These are phyloP conservation scores for Cheilosia vulpina DNA, from an alignment of 2,888 invertebrate genomes.

Conservation along the genomic window DNA sequence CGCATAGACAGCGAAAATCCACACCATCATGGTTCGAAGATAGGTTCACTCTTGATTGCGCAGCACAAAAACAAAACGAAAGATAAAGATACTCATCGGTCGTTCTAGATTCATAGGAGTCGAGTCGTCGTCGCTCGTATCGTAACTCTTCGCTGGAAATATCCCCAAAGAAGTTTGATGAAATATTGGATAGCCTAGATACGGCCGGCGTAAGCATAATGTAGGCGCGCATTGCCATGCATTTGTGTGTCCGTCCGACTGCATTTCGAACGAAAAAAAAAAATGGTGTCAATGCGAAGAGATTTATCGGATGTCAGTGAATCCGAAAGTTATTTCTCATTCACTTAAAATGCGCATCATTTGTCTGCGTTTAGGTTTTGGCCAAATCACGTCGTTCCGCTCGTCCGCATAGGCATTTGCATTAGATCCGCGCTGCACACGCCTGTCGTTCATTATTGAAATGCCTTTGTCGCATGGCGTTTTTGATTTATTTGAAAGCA, in stretches of 20 bases:
- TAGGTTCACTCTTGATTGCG: slow-evolving; percentile 9
- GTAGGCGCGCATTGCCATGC: slow-evolving; percentile 18
- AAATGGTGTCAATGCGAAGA: slow-evolving; percentile 61
- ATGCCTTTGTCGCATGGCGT: slow-evolving; percentile 40
- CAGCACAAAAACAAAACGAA: slow-evolving; percentile 32
- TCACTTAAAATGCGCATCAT: not conserved
- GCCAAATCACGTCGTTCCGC: slow-evolving; percentile 21
- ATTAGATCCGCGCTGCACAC: slow-evolving; percentile 17
- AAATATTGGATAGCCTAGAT: slow-evolving; percentile 64
- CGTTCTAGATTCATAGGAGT: slow-evolving; percentile 56
- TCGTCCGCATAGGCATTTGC: slow-evolving; percentile 1
- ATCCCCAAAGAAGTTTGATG: slow-evolving; percentile 37
- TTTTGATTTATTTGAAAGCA: slow-evolving; percentile 57
- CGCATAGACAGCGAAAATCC: slow-evolving; percentile 34
- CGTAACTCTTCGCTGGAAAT: slow-evolving; percentile 51
- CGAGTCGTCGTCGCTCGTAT: slow-evolving; percentile 5
- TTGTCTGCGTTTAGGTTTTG: slow-evolving; percentile 4
- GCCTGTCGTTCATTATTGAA: slow-evolving; percentile 31
- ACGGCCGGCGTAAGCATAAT: slow-evolving; percentile 42
- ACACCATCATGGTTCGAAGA: slow-evolving; percentile 33
- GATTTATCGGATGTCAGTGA: slow-evolving; percentile 57
- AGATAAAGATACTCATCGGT: slow-evolving; percentile 13
- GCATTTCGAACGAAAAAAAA: slow-evolving; percentile 30
- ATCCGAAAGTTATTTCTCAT: slow-evolving; percentile 23
- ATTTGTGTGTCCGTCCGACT: slow-evolving; percentile 17